Conservation (phyloP, 1,140 invertebrate genomes). For the Heliconius nattereri region DNA sequence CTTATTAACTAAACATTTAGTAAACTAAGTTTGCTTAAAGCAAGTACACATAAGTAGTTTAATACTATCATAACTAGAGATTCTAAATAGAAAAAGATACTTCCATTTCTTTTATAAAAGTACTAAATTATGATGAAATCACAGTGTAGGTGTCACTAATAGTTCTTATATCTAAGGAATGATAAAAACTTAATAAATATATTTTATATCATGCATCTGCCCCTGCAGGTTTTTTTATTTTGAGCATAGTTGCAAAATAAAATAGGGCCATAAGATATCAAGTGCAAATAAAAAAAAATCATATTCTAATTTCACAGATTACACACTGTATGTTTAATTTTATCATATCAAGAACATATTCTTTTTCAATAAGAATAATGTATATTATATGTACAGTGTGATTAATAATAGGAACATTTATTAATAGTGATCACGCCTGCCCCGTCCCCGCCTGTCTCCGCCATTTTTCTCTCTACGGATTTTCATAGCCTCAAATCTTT, state of each 20-base stretch:
- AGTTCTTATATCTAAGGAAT: background rate
- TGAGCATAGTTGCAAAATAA: background rate
- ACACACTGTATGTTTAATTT: background rate
- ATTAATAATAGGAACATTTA: slow-evolving; percentile 8
- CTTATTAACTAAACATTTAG: background rate
- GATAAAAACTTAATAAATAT: background rate
- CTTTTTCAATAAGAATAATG: background rate
- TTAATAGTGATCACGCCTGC: slow-evolving; percentile 48
- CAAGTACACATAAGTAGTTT: background rate
- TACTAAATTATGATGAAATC: background rate
- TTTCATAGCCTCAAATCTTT: slow-evolving; percentile 85
- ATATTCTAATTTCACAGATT: background rate
- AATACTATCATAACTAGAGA: background rate
- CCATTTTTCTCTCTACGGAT: slow-evolving; percentile 80
- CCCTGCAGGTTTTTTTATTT: background rate
- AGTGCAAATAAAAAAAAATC: background rate
- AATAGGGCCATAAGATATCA: background rate
- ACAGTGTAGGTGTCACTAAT: background rate
- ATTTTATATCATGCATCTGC: background rate
- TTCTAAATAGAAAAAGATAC: background rate
- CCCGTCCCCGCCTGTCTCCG: slow-evolving; percentile 61
- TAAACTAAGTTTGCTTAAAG: background rate
- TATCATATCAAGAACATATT: background rate
- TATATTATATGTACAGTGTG: background rate
- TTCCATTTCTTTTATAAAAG: background rate